Base-by-base conservation (phyloP, 1,140 invertebrate species). In the Papilio glaucus region DNA sequence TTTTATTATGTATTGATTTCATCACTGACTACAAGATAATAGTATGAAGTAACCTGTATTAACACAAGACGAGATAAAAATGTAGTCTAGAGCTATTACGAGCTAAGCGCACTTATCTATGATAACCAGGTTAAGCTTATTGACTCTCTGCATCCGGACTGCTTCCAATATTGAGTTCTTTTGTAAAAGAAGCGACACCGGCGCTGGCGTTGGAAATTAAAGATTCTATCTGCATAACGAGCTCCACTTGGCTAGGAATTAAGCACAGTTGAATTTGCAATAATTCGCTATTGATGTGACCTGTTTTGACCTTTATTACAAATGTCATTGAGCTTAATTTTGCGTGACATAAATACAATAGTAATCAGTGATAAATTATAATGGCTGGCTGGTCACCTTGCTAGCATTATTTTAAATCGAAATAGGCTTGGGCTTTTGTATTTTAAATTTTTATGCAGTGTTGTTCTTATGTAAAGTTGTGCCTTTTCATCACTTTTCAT, bases 181-280 rank as follows among this genome's bases (percentile, higher is more conserved):
- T 69, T 78, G 74, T 79, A 77, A 62, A 76, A 78, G 42, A 69
- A 69, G 42, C 42, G 63, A 69, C 24, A 15, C 37, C 73, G 75
- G 72, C 71, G 72, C 70, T 60, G 72, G 57, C 67, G 74, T 71
- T 80, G 80, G 78, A 82, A 82, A 82, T 82, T 82, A 82, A 82
- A 82, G 78, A 82, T 82, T 82, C 71, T 80, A 82, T 82, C 80
- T 78, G 15, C 73, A 74, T 82, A 80, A 77, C 78, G 76, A 82
- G 77, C 78, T 80, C 72, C 21, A 70, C 69, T 75, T 73, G 72
- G 38, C 73, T 49, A 13, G 10, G 67, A 49, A 49, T 53, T 69
- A 53, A 53, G 26, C 26, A 49, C 21, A 49, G 13, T 39, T 26
- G 12, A 42, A 21, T 13, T 33, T 45, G 39, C 49, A 53, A 12